These are phyloP conservation scores for Drosophila dives DNA, from an alignment of 2,888 invertebrate genomes.

Conservation along the genomic window DNA sequence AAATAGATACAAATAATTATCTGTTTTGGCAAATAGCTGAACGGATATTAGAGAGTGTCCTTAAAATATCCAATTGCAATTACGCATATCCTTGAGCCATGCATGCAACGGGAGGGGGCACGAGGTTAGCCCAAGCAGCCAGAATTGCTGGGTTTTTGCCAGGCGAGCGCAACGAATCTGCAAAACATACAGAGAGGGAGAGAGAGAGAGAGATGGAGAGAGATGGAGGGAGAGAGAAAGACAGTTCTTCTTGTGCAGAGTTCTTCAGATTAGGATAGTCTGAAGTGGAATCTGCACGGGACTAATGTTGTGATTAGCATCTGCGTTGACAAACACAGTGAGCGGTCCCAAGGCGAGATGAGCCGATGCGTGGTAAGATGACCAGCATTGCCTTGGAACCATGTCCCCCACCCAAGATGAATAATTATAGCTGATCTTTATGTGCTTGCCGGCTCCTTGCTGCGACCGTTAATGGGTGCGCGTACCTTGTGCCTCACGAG, in stretches of 20 bases:
- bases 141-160: slow-evolving; percentile 60
- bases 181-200: not conserved
- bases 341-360: slow-evolving; percentile 71
- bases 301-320: slow-evolving; percentile 84
- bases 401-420: slow-evolving; percentile 82
- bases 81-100: slow-evolving; percentile 48
- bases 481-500: slow-evolving; percentile 60
- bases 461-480: slow-evolving; percentile 83
- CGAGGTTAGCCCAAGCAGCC: slow-evolving; percentile 76
- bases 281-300: slow-evolving; percentile 78
- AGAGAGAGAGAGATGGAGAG: not conserved
- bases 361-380: not conserved
- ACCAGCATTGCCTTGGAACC: slow-evolving; percentile 39
- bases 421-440: slow-evolving; percentile 84
- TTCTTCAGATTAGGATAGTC: slow-evolving; percentile 7
- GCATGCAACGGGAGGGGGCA: slow-evolving; percentile 46
- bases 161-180: slow-evolving; percentile 63
- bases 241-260: not conserved
- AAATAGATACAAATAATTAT: slow-evolving; percentile 64
- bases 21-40: slow-evolving; percentile 53
- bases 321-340: slow-evolving; percentile 84
- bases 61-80: slow-evolving; percentile 69
- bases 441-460: slow-evolving; percentile 80
- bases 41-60: slow-evolving; percentile 16
- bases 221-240: not conserved